Evolutionary conservation across 2,888 invertebrate species (phyloP).

Genomic region (Oxyscelio sp.): DNA sequence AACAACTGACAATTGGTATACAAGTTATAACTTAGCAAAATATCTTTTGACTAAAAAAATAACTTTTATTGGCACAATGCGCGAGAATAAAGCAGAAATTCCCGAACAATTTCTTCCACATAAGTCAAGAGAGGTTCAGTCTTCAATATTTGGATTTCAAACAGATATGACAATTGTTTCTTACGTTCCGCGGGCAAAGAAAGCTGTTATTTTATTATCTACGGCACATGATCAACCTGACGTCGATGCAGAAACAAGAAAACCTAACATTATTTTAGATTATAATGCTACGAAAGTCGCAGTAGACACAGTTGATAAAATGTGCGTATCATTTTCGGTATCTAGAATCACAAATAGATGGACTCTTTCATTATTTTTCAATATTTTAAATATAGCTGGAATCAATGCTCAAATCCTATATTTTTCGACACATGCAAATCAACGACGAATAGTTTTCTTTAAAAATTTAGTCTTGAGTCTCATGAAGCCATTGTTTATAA

Average conservation of each 20-base stretch:
- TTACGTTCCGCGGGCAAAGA: slow-evolving; percentile 26
- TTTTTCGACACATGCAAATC: slow-evolving; percentile 38
- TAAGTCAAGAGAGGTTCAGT: slow-evolving; percentile 5
- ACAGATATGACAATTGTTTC: slow-evolving; percentile 26
- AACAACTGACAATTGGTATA: no score
- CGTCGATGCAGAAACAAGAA: slow-evolving; percentile 32
- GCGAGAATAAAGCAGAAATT: slow-evolving; percentile 71
- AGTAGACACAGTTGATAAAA: slow-evolving; percentile 79
- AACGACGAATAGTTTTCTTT: slow-evolving; percentile 62
- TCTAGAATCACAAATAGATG: slow-evolving; percentile 77
- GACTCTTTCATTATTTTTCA: slow-evolving; percentile 76
- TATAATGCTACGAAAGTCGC: slow-evolving; percentile 28
- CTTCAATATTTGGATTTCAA: slow-evolving; percentile 27
- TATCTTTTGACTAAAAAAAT: no score
- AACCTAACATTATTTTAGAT: slow-evolving; percentile 20
- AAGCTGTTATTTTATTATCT: slow-evolving; percentile 19
- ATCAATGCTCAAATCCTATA: slow-evolving; percentile 76
- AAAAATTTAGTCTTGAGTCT: slow-evolving; percentile 63
- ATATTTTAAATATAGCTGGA: slow-evolving; percentile 76
- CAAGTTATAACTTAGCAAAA: no score
- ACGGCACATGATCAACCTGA: slow-evolving; percentile 29
- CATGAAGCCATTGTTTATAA: slow-evolving; percentile 64
- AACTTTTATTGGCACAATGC: no score
- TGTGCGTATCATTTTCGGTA: slow-evolving; percentile 70
- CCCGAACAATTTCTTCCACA: slow-evolving; percentile 69